Evolutionary conservation across 2,888 invertebrate species (phyloP), one percentile per base, ranked within the genome.

Genomic region (Hoplodrina ambigua): DNA sequence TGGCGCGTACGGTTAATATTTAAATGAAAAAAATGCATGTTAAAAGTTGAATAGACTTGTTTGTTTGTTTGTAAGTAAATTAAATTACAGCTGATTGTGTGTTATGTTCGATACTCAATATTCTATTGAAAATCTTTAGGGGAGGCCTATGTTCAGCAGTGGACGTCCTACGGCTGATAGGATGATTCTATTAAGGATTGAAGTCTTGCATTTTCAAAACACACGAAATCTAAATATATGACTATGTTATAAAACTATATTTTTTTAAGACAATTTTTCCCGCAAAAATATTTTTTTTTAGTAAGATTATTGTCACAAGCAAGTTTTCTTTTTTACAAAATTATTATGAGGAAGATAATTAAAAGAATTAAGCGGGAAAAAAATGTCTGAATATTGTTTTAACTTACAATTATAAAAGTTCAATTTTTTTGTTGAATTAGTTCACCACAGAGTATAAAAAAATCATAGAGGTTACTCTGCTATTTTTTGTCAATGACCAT

Each of bases 361-460:
- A 44, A 15, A 3, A 0, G 46, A 1, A 7, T 11, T 44, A 20
- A 4, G 4, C 59, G 37, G 13, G 19, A 37, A 53, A 75, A 60
- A 60, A 46, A 0, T 52, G 50, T 17, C 55, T 17, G 0, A 50
- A 8, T 20, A 19, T 44, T 17, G 19, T 64, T 58, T 33, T 41
- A 49, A 53, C 72, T 67, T 79, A 78, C 33, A 78, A 72, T 64
- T 73, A 69, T 72, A 52, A 52, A 50, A 50, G 37, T 67, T 74
- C 44, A 33, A 50, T 46, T 49, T 65, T 41, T 75, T 54, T 44
- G 72, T 78, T 65, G 56, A 50, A 56, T 65, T 63, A 58, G 46
- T 46, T 17, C 3, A 13, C 5, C 46, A 46, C 17, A 46, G 46
- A 46, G 46, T 54, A 61, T n/a, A 52, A 30, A 11, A n/a, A 57